These are phyloP conservation scores for Parambassis ranga DNA, from an alignment of 2,797 vertebrate species.

Conservation along the genomic window DNA sequence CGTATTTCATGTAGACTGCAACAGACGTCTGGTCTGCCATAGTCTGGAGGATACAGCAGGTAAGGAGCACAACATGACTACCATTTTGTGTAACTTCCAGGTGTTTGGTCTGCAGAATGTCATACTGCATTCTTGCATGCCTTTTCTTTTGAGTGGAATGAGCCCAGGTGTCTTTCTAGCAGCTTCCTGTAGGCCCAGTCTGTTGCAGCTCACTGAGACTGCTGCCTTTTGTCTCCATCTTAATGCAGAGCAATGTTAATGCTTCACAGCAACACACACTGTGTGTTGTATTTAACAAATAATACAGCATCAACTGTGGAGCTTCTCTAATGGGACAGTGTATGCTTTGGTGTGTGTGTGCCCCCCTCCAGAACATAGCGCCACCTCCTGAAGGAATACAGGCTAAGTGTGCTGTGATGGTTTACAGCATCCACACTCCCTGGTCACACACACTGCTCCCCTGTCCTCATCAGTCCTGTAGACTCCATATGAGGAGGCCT, in stretches of 20 bases:
- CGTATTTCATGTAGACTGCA: conserved; percentile 56
- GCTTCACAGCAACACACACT: conserved; percentile 2
- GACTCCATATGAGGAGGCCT: conserved; percentile 17
- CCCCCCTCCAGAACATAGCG: neutral
- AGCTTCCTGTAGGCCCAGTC: conserved; percentile 24
- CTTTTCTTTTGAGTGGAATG: neutral
- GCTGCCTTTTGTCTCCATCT: conserved; percentile 14
- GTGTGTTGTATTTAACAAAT: conserved; percentile 5
- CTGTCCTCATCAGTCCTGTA: conserved; percentile 20
- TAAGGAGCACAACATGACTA: conserved; percentile 53
- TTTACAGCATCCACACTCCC: neutral
- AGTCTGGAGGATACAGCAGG: conserved; percentile 69
- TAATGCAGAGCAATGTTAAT: conserved; percentile 1
- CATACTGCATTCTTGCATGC: neutral
- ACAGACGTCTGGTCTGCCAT: conserved; percentile 58
- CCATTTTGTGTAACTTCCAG: conserved; percentile 35
- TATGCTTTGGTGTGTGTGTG: conserved; percentile 7
- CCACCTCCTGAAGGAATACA: neutral
- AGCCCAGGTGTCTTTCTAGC: neutral
- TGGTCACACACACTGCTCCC: neutral
- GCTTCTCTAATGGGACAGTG: neutral
- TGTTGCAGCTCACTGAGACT: neutral
- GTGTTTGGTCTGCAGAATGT: conserved; percentile 4
- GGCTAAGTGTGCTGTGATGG: neutral
- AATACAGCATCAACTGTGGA: neutral